phyloP scores from a whole-genome alignment of 2,113 vertebrate genomes.

The Elephas maximus region DNA sequence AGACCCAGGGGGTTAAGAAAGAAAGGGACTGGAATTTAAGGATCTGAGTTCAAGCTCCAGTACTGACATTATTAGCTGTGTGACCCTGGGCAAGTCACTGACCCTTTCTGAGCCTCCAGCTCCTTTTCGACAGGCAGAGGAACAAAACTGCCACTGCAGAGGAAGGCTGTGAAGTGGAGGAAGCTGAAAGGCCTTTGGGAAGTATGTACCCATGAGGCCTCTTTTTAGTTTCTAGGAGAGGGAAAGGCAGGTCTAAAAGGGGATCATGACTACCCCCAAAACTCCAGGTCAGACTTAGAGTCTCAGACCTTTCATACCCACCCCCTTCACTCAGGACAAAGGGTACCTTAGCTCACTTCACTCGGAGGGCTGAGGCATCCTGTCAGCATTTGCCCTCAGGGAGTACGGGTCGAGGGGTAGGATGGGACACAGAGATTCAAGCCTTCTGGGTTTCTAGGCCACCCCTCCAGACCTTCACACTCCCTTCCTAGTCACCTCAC shows the following conservation, averaged over 20 bases:
- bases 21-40: neutral
- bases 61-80: neutral
- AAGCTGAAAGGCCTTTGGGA: neutral
- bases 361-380: neutral
- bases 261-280: neutral
- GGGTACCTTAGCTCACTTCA: neutral
- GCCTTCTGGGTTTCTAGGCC: neutral
- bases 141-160: neutral
- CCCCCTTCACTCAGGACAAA: neutral
- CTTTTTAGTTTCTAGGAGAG: neutral
- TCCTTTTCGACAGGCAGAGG: neutral
- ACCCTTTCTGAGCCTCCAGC: slow-evolving; percentile 9
- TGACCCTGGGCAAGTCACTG: neutral
- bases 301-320: neutral
- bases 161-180: neutral
- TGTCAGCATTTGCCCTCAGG: neutral
- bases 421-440: neutral
- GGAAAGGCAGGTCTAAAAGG: neutral
- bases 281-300: neutral
- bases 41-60: slow-evolving; percentile 12
- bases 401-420: neutral
- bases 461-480: neutral
- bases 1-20: neutral
- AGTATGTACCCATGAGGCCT: neutral
- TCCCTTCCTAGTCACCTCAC: neutral